These are phyloP conservation scores for Coranthus polyacanthus DNA, from an alignment of 2,797 vertebrate genomes.

Conservation along the genomic window DNA sequence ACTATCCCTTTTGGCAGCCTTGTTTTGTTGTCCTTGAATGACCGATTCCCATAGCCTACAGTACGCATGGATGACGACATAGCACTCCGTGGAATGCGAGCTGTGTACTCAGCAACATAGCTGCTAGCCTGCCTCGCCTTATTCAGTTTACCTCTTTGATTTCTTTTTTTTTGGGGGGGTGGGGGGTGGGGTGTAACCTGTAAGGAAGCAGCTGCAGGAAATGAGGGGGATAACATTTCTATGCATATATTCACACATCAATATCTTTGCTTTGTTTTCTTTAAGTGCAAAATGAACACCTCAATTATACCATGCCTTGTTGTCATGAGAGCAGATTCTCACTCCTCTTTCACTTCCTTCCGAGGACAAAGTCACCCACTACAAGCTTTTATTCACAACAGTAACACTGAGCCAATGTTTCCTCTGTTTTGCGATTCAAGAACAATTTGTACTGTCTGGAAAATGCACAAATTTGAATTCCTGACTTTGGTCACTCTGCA, in stretches of 20 bases:
- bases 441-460: constrained; percentile 78
- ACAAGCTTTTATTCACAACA: constrained; percentile 48
- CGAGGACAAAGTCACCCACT: constrained; percentile 49
- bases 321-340: constrained; percentile 30
- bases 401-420: constrained; percentile 66
- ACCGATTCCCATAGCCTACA: constrained; percentile 64
- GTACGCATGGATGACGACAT: constrained; percentile 74
- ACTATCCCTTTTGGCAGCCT: constrained; percentile 76
- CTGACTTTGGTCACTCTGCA: constrained; percentile 72
- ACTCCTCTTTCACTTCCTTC: constrained; percentile 38
- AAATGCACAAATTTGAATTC: constrained; percentile 75
- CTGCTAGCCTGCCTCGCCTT: constrained; percentile 31
- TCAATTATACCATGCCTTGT: constrained; percentile 1
- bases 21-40: constrained; percentile 77
- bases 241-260: constrained; percentile 25
- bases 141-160: constrained; percentile 56
- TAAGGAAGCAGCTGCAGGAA: constrained; percentile 56
- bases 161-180: too few species aligned
- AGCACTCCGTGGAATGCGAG: constrained; percentile 59
- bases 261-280: constrained; percentile 16
- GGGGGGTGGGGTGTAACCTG: constrained; percentile 31
- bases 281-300: constrained; percentile 10
- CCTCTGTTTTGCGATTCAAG: constrained; percentile 60
- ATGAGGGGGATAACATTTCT: constrained; percentile 24
- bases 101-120: constrained; percentile 53